Evolutionary conservation across 2,797 vertebrate species (phyloP), one percentile per base, ranked within the genome.

Genomic region (Poecile montanus): DNA sequence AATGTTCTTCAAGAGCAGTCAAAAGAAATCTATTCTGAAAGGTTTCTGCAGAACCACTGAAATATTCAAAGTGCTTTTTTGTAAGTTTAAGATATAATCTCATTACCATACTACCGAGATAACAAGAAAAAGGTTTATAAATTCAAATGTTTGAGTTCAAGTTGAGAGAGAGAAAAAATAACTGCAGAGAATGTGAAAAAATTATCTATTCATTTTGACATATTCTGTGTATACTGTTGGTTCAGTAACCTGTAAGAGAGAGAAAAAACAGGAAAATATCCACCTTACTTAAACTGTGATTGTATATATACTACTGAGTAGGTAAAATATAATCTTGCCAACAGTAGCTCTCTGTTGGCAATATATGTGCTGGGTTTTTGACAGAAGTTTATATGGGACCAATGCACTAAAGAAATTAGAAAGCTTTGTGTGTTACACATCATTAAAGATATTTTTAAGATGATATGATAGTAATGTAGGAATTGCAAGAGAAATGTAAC

Each of bases 321-420:
- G 38, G 17, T 60, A 80, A 94, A 73, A 81, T 76, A 53, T 70
- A 51, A 36, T 78, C 42, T 78, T 82, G 22, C 40, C 54, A 42
- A 76, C 16, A 73, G 34, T 23, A 68, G 8, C 16, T 78, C 26
- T 58, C 74, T 85, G 12, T 66, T 47, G 26, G 30, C 54, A 80
- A 53, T 81, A 54, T 22, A 8, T 4, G 1, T 0, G 0, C 12
- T 57, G 20, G 20, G 13, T 0, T 30, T 54, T 50, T 75, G 38
- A 73, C 26, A 71, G 34, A 75, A 67, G 18, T 57, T 80, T 88
- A 17, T n/a, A 10, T 19, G 36, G 36, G 38, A 38, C 56, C 34
- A 70, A n/a, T 29, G 29, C 1, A 25, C 11, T 78, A 22, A n/a
- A 82, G 25, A 65, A 95, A 74, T 6, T 20, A 73, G 29, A 30